phyloP scores from a whole-genome alignment of 2,888 invertebrate genomes.

The Osmoderma eremita region DNA sequence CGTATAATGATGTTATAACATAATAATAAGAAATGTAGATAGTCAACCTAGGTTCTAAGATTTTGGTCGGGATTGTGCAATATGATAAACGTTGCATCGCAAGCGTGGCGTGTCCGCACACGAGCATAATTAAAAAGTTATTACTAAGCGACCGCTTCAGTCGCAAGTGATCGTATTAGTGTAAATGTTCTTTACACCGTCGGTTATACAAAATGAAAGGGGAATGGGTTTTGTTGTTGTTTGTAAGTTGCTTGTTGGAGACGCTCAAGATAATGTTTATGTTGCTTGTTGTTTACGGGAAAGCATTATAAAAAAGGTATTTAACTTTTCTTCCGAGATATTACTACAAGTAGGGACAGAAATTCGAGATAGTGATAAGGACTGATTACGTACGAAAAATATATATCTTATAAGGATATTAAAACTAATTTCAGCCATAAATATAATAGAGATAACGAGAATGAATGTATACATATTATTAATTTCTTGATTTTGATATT shows the following conservation, averaged over 20 bases:
- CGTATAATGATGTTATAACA: constrained; percentile 27
- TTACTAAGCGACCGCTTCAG: not conserved
- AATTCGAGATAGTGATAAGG: no score
- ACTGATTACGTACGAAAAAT: no score
- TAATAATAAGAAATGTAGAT: constrained; percentile 36
- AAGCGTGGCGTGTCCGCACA: constrained; percentile 8
- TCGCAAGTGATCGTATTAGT: not conserved
- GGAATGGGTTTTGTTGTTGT: constrained; percentile 12
- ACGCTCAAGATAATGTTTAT: constrained; percentile 12
- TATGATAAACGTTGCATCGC: constrained; percentile 30
- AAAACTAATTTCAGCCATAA: no score
- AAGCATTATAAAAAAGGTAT: not conserved
- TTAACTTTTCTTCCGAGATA: not conserved
- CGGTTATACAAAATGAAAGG: not conserved
- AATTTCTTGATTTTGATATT: no score
- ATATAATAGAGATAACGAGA: no score
- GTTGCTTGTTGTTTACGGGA: constrained; percentile 3
- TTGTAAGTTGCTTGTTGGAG: constrained; percentile 13
- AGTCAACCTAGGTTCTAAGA: constrained; percentile 31
- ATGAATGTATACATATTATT: no score
- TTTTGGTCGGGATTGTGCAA: constrained; percentile 39
- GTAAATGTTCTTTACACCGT: not conserved
- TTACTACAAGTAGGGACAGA: no score
- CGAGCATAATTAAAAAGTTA: not conserved
- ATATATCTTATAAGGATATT: no score